Base-by-base conservation (phyloP, 2,797 vertebrate genomes). In the Pseudochirops cupreus region DNA sequence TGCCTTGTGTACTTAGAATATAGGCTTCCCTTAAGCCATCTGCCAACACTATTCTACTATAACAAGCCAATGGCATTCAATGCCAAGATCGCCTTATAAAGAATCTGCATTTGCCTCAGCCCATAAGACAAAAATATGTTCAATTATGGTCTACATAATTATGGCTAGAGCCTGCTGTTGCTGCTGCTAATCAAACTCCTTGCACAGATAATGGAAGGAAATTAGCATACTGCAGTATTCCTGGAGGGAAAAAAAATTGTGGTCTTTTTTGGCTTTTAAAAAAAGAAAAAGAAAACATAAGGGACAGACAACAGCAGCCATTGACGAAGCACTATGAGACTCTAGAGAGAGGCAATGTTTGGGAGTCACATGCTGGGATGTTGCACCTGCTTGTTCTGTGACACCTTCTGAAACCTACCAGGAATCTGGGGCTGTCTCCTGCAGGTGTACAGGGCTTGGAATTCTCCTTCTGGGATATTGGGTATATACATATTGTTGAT, bases 81-180 rank as follows among this genome's bases (percentile, higher is more conserved):
- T 97, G 92, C 94, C 94, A 92, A 97, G 55, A 96, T 96, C 0
- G 31, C 93, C 95, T 97, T 96, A 97, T 11, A 98, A 33, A 95
- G 91, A 94, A 62, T 89, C 94, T 94, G 95, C 93, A 96, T 97
- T 96, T 97, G 91, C 94, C 92, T 97, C 92, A 97, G 96, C 87
- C 96, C 94, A 92, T 95, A 96, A 96, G 97, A 97, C 92, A 96
- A 98, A 97, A 97, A 96, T 94, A 93, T 57, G 93, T 96, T 97
- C 97, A 96, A 98, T 98, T 97, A 96, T 94, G 95, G 98, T 95
- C 95, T 97, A 82, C 55, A 94, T 96, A 96, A 97, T 97, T 95
- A 97, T 0, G 89, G 91, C 93, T 96, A 96, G 97, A 97, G 24
- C 87, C 52, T 39, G 0, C 53, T 29, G 93, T 96, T 97, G 94